phyloP scores from a whole-genome alignment of 1,140 invertebrate species.

The Achatina immaculata region DNA sequence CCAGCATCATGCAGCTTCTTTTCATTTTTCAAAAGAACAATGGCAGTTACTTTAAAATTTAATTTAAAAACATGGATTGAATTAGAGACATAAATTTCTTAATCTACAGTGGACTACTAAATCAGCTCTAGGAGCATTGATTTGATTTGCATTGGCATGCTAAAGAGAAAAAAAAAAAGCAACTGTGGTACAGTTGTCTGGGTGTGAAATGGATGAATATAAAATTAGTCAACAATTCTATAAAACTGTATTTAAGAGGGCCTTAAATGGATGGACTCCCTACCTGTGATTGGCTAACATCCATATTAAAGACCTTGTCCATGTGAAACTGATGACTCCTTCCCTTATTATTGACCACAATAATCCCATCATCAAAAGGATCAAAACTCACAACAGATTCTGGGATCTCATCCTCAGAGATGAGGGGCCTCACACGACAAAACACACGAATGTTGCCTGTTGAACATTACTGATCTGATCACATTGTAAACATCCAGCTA shows the following conservation, averaged over 20 bases:
- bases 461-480: conserved; percentile 1
- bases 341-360: conserved; percentile 61
- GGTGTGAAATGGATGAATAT: too few relatives aligned
- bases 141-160: too few relatives aligned
- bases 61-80: neutral
- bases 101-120: too few relatives aligned
- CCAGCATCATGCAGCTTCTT: too few relatives aligned
- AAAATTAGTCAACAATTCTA: too few relatives aligned
- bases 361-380: conserved; percentile 57
- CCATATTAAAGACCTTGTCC: conserved; percentile 60
- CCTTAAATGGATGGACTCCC: neutral
- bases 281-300: conserved; percentile 62
- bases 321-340: conserved; percentile 63
- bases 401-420: conserved; percentile 65
- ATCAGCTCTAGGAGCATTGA: too few relatives aligned
- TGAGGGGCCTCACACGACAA: conserved; percentile 82
- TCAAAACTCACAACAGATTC: conserved; percentile 64
- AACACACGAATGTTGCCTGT: conserved; percentile 88
- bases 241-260: too few relatives aligned
- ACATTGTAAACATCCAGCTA: neutral
- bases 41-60: too few relatives aligned
- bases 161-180: too few relatives aligned
- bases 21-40: too few relatives aligned
- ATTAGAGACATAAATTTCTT: neutral
- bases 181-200: too few relatives aligned